Evolutionary conservation across 2,797 vertebrate genomes (phyloP).

Genomic region (Sphenopsis melanotis): DNA sequence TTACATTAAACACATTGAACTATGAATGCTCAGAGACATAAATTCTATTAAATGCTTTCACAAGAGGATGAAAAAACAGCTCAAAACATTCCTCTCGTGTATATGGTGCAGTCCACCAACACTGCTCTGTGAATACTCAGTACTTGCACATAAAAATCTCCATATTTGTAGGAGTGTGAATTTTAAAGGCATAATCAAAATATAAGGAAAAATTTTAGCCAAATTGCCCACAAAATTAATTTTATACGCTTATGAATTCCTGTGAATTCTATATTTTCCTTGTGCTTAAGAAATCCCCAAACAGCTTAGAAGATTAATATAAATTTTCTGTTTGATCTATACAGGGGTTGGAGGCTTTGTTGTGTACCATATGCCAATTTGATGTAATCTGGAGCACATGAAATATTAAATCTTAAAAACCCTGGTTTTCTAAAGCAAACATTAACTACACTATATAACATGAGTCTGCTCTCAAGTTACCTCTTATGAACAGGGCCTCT

Average conservation of each 20-base stretch:
- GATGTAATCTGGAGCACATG: conserved; percentile 60
- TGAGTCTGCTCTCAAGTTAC: conserved; percentile 16
- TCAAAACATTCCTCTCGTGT: not conserved
- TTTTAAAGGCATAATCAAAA: conserved; percentile 38
- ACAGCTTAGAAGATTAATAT: conserved; percentile 38
- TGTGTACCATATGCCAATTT: conserved; percentile 48
- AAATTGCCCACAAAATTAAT: conserved; percentile 16
- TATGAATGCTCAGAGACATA: not conserved
- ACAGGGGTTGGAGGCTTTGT: conserved; percentile 14
- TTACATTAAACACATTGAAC: not conserved
- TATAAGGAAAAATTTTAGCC: conserved; percentile 8
- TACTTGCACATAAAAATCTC: not conserved
- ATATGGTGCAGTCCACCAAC: not conserved
- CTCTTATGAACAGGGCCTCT: conserved; percentile 3
- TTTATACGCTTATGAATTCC: conserved; percentile 46
- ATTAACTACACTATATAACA: conserved; percentile 43
- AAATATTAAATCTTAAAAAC: conserved; percentile 66
- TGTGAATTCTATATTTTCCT: not conserved
- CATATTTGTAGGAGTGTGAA: not conserved
- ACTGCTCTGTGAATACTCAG: not conserved
- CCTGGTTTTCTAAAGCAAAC: conserved; percentile 37
- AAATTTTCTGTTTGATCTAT: conserved; percentile 43
- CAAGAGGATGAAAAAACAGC: conserved; percentile 23
- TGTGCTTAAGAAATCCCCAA: not conserved
- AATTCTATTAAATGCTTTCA: conserved; percentile 30